Base-by-base conservation (phyloP, 92 coral and sea anemone species). In the Porites lobata region DNA sequence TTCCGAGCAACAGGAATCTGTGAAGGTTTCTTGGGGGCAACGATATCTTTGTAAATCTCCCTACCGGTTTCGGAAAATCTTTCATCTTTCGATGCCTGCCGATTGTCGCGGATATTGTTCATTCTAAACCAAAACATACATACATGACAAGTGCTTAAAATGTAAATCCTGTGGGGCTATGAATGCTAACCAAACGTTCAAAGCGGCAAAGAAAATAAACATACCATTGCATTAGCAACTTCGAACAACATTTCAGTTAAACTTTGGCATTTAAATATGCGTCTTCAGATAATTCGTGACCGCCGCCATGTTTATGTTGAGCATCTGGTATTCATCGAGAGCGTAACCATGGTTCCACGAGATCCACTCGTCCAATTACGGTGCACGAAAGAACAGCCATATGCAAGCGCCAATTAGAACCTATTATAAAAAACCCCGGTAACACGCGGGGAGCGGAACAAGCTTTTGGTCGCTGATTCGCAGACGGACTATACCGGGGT, bases 121-220 rank as follows among this genome's bases (percentile, higher is more conserved):
- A 24, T 24, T 24, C 26, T 24, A 24, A 24, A 69, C 75, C 75
- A 69, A 26, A 69, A 69, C 75, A 69, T 69, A 52, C 18, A 18
- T 38, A 66, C 71, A 66, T 66, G 71, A 66, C 71, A 66, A 66
- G 71, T 66, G 71, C 71, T 32, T 66, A 17, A 66, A 66, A 66
- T 66, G 71, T 66, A 66, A 66, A 66, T 66, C 71, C 71, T 66
- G 71, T 66, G 71, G 75, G 75, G 52, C 75, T 69, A 52, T 69
- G 52, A 69, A 32, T 17, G 52, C 8, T 69, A 26, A 69, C 54
- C 52, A 14, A 24, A 32, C 75, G 71, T 66, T 66, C 71, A 66
- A 66, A 66, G 71, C 71, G 71, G 71, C 71, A n/a, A 66, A 66
- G 71, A 69, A 69, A 69, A 69, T 69, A 69, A 69, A 69, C 75